These are phyloP conservation scores for Caenorhabditis elegans DNA, from an alignment of 1,140 invertebrate species.

Conservation along the genomic window WBcel235 BX284605.5:3130501-3131000, in stretches of 20 bases:
- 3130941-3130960: too few relatives aligned
- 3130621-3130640: slow-evolving; percentile 97
- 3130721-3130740: slow-evolving; percentile 66
- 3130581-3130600: slow-evolving; percentile 93
- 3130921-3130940: too few relatives aligned
- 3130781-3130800: slow-evolving; percentile 61
- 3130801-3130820: slow-evolving; percentile 54
- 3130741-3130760: slow-evolving; percentile 62
- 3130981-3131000: too few relatives aligned
- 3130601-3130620: slow-evolving; percentile 85
- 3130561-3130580: slow-evolving; percentile 97
- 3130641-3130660: slow-evolving; percentile 94
- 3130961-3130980: too few relatives aligned
- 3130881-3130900: too few relatives aligned
- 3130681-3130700: slow-evolving; percentile 99
- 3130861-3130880: too few relatives aligned
- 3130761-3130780: slow-evolving; percentile 57
- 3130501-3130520: slow-evolving; percentile 95
- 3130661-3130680: slow-evolving; percentile 89
- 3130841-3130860: too few relatives aligned
- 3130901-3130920: too few relatives aligned
- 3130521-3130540: slow-evolving; percentile 98
- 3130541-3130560: slow-evolving; percentile 94
- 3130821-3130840: not conserved
- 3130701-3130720: slow-evolving; percentile 89